phyloP scores from a whole-genome alignment of 2,113 vertebrate genomes.

The Petrocephalus microphthalmus region DNA sequence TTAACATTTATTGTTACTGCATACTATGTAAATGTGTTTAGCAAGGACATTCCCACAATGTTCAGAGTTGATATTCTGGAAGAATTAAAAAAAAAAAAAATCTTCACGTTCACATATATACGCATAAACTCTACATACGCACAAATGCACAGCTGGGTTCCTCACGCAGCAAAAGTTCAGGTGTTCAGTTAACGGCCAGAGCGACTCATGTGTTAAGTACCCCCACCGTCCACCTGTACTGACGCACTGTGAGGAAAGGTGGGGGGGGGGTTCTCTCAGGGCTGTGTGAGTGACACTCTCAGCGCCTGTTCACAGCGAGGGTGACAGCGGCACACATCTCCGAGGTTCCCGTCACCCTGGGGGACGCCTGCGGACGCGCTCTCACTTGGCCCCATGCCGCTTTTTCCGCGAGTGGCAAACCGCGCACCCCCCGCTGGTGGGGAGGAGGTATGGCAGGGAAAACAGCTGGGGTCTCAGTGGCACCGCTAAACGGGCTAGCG shows the following conservation, averaged over 20 bases:
- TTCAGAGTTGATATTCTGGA: background rate
- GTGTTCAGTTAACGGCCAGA: background rate
- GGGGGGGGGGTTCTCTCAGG: background rate
- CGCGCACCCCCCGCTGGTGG: background rate
- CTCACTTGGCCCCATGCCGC: background rate
- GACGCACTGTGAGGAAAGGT: background rate
- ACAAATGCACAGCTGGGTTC: background rate
- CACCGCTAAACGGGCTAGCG: background rate
- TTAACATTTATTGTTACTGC: background rate
- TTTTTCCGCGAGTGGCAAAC: background rate
- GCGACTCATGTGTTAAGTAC: background rate
- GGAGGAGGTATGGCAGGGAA: background rate
- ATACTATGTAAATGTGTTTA: background rate
- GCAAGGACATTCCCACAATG: background rate
- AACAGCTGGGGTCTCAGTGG: background rate
- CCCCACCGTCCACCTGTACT: background rate
- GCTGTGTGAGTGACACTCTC: background rate
- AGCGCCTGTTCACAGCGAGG: background rate
- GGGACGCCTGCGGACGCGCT: background rate
- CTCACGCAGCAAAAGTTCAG: background rate
- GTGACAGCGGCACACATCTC: background rate
- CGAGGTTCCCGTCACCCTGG: background rate
- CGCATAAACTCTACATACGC: background rate
- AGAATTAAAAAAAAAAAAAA: background rate
- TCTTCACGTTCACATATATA: background rate